Evolutionary conservation across 2,888 invertebrate species (phyloP), one percentile per base, ranked within the genome.

Genomic region (Ypsolopha sequella): DNA sequence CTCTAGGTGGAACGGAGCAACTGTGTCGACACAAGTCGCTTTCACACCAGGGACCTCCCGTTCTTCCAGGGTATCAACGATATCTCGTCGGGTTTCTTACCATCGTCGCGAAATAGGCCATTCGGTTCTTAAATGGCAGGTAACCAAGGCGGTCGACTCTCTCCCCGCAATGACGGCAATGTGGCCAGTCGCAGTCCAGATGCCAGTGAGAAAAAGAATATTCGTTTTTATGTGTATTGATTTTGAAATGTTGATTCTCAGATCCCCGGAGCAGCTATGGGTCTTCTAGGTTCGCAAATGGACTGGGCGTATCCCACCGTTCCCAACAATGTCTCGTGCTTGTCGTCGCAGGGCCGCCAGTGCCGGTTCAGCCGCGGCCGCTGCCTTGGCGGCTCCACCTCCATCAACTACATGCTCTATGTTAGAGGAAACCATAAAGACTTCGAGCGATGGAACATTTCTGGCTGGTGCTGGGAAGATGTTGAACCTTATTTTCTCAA

Each of bases 371-470:
- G 54, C 13, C 73, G 79, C 54, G 80, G 81, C 53, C 70, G 68
- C 53, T 68, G 73, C 35, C 72, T 81, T 50, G 80, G 80, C 1
- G 80, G 80, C 51, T 78, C 80, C 54, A 73, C 79, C 50, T 65
- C 65, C 58, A 73, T 74, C 58, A 81, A 81, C 62, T 68, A 70
- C 59, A 77, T 81, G 79, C 56, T 79, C 55, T 78, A 77, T 60
- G 64, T 66, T 1, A 71, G 81, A 36, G 80, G 80, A 2, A 70
- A 68, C 53, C 64, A 61, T 0, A 46, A 7, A 0, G 80, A 80
- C 60, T 78, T 70, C 51, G 61, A 58, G 45, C 46, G 66, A 9
- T 64, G 68, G 14, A 51, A 55, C 47, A 51, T 71, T 11, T 56
- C 72, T 1, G 77, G 70, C 7, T 81, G 81, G 81, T 56, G 61